Percentiles rank a stretch among this genome's conserved stretches.
phyloP scores from a whole-genome alignment of 1,140 invertebrate genomes.

The Drosophila bifasciata region DNA sequence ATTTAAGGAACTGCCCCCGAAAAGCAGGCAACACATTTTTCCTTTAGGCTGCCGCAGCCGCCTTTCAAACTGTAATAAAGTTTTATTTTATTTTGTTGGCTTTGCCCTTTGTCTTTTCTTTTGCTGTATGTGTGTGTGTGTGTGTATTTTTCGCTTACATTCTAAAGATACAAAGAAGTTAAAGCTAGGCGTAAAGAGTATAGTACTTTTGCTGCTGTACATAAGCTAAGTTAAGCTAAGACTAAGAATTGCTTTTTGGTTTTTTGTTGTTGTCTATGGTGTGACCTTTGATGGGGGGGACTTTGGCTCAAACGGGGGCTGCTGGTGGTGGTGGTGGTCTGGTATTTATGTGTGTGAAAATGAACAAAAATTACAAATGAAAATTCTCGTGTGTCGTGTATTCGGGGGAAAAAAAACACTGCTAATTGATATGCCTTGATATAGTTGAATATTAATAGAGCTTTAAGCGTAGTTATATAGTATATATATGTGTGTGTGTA shows the following conservation, averaged over 20 bases:
- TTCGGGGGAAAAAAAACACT: slow-evolving; percentile 4
- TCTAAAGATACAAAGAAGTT: slow-evolving; percentile 38
- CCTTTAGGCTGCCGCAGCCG: slow-evolving; percentile 43
- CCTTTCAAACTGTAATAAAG: slow-evolving; percentile 64
- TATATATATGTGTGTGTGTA: too few relatives aligned
- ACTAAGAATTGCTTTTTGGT: too few relatives aligned
- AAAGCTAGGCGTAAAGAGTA: too few relatives aligned
- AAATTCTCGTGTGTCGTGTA: slow-evolving; percentile 17
- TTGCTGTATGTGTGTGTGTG: neutral
- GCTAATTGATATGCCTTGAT: slow-evolving; percentile 54
- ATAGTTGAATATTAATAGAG: slow-evolving; percentile 36
- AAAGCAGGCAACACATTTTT: slow-evolving; percentile 8
- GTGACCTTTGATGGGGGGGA: too few relatives aligned
- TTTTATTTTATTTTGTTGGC: slow-evolving; percentile 70
- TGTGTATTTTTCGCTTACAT: slow-evolving; percentile 53
- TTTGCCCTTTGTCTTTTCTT: slow-evolving; percentile 34
- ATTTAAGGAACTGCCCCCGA: neutral
- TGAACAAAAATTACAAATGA: slow-evolving; percentile 19
- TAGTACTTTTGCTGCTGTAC: too few relatives aligned
- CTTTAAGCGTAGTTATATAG: slow-evolving; percentile 25
- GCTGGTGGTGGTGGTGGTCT: too few relatives aligned
- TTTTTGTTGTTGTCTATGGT: too few relatives aligned
- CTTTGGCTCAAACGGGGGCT: too few relatives aligned
- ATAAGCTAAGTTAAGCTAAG: too few relatives aligned
- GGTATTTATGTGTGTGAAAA: slow-evolving; percentile 19